Base-by-base conservation (phyloP, 2,113 vertebrate genomes). In the Todiramphus chloris region DNA sequence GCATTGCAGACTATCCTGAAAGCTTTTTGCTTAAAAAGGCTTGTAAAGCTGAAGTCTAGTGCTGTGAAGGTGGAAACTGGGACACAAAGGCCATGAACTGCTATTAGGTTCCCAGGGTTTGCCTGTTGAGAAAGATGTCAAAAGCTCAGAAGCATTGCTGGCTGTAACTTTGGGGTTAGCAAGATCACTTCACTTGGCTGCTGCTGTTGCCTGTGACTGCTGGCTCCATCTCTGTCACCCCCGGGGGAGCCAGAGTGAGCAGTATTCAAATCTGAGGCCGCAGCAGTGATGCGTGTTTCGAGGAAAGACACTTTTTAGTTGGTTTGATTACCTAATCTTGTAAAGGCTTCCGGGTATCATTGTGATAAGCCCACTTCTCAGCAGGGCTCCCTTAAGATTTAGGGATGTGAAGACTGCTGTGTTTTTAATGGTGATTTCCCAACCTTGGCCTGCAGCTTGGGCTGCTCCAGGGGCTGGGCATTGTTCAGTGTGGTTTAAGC, bases 331-430 rank as follows among this genome's bases (percentile, higher is more conserved):
- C 6, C 6, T 48, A 21, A 12, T 35, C 53, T 17, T 79, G 46
- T 3, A 43, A 39, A 51, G 39, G 6, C 21, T 59, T 2, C 0
- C 0, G 14, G 31, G 14, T 64, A 6, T 16, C 2, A 1, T 8
- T 60, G 15, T 6, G 39, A 28, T 2, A 3, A 80, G 33, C 5
- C 4, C 0, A 1, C 31, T 62, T 76, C 48, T 60, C 7, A 73
- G 28, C 35, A n/a, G 16, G 17, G 7, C 13, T 24, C 5, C 13
- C 31, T 37, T 15, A 9, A 18, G n/a, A 5, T 37, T n/a, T 13
- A 10, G 24, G 25, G 6, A 7, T 31, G 19, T 12, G 18, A 50
- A 41, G 27, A 23, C 28, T 16, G 16, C 21, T 83, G 17, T 70
- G 20, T n/a, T 50, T 79, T 72, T 70, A 58, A 18, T 18, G 21